A percentile compares a stretch with the other conserved stretches of the same genome.
Evolutionary conservation across 1,140 invertebrate genomes (phyloP).

Genomic region (Cotesia vestalis): DNA sequence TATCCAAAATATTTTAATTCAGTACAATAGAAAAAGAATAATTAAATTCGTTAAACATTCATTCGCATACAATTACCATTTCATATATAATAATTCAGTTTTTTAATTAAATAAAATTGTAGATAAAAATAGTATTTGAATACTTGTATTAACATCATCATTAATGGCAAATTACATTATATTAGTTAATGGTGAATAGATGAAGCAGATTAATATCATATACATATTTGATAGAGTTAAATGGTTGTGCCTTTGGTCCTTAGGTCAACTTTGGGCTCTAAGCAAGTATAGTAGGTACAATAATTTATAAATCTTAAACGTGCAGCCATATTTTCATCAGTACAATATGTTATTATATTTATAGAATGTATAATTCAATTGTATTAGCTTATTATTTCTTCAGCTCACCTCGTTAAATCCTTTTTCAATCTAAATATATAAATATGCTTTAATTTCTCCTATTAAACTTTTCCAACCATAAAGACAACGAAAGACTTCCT

Average conservation of each 20-base stretch:
- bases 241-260: slow-evolving; percentile 65
- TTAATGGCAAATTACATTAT: slow-evolving; percentile 31
- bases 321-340: slow-evolving; percentile 57
- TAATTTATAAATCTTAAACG: slow-evolving; percentile 65
- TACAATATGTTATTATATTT: slow-evolving; percentile 58
- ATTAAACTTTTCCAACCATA: slow-evolving; percentile 28
- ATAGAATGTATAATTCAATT: slow-evolving; percentile 52
- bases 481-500: slow-evolving; percentile 32
- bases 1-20: slow-evolving; percentile 39
- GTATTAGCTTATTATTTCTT: slow-evolving; percentile 37
- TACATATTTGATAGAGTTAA: slow-evolving; percentile 20
- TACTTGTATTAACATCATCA: slow-evolving; percentile 29
- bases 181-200: background rate
- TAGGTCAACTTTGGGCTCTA: slow-evolving; percentile 62
- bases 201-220: slow-evolving; percentile 13
- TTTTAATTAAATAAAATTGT: too few species aligned
- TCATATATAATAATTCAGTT: too few species aligned
- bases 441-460: slow-evolving; percentile 14
- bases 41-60: background rate
- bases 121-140: background rate
- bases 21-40: background rate
- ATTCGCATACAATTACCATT: too few species aligned
- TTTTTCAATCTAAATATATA: slow-evolving; percentile 32
- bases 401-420: slow-evolving; percentile 50
- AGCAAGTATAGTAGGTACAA: slow-evolving; percentile 59